Evolutionary conservation across 2,888 invertebrate species (phyloP), one percentile per base, ranked within the genome.

Genomic region (Drosophila fulvimacula): DNA sequence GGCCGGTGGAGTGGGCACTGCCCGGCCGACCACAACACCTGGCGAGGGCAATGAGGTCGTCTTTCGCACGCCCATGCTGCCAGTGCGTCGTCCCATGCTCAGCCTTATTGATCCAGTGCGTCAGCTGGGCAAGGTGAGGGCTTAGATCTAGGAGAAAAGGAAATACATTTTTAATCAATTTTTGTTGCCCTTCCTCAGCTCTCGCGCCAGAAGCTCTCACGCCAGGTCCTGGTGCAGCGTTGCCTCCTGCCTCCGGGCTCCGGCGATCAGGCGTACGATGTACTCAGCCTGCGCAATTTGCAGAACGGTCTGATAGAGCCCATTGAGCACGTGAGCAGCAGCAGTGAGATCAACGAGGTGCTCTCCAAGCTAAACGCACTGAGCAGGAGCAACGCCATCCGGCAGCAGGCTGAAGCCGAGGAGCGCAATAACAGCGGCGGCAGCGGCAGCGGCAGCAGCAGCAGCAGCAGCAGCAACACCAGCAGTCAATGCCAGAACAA

Each of bases 181-280:
- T 27, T 27, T 3, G 6, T 27, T 6, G 27, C 5, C 27, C 27
- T 5, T 27, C 5, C 27, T 4, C 30, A 92, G 92, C 77, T 91
- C 11, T 83, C 90, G 0, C 91, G 92, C 0, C 91, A 90, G 39
- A 91, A 89, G 76, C 75, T 91, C 64, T 90, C 91, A 6, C 90
- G 91, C 0, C 95, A 95, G 86, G 95, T 96, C 5, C 95, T 97
- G 1, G 96, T 97, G 21, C 96, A 96, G 92, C 93, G 97, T 7
- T 94, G 86, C 27, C 69, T 84, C 0, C 27, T 96, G 86, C 93
- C 96, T 46, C 93, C 96, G 81, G 95, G 60, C 3, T 78, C 82
- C 9, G 63, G 55, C n/a, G 17, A 65, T 7, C 78, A 78, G 49
- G 84, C 85, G 0, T 90, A 89, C 44, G 91, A 91, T 67, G 72